Evolutionary conservation across 2,797 vertebrate genomes (phyloP).

Genomic region (Arremon aurantiirostris): DNA sequence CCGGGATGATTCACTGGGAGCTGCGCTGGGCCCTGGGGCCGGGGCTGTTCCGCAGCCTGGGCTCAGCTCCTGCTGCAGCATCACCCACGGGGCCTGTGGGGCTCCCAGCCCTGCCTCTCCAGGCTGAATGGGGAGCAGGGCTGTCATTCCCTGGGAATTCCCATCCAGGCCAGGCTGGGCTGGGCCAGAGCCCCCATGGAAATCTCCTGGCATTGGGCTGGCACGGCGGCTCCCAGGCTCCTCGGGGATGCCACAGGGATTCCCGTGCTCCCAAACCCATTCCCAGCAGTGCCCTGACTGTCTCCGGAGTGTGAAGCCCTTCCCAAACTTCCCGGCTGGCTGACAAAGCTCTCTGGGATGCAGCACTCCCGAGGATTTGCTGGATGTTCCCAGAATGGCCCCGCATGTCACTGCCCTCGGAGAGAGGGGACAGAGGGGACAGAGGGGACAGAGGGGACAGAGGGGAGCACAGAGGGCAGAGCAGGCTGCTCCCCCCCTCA

Average conservation of each 20-base stretch:
- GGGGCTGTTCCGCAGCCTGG: too few species aligned
- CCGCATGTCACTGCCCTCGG: background rate
- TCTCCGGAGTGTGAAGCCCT: background rate
- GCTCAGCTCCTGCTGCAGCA: background rate
- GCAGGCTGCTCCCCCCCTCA: background rate
- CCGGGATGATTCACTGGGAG: background rate
- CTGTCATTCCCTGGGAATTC: background rate
- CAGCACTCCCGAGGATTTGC: background rate
- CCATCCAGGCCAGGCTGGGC: background rate
- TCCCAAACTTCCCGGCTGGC: background rate
- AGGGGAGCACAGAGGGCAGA: background rate
- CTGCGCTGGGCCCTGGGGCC: background rate
- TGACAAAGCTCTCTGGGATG: background rate
- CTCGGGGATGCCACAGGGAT: background rate
- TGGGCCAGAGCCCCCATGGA: background rate
- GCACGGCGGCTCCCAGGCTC: background rate
- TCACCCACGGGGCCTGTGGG: background rate
- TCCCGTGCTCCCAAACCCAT: background rate
- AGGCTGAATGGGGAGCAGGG: background rate
- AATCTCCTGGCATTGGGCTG: fast-evolving
- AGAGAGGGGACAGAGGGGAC: background rate
- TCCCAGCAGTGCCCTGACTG: background rate
- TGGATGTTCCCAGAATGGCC: background rate
- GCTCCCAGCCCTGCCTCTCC: background rate
- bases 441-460: background rate